Evolutionary conservation across 2,797 vertebrate species (phyloP), one percentile per base, ranked within the genome.

Genomic region (Meriones psammophilus): DNA sequence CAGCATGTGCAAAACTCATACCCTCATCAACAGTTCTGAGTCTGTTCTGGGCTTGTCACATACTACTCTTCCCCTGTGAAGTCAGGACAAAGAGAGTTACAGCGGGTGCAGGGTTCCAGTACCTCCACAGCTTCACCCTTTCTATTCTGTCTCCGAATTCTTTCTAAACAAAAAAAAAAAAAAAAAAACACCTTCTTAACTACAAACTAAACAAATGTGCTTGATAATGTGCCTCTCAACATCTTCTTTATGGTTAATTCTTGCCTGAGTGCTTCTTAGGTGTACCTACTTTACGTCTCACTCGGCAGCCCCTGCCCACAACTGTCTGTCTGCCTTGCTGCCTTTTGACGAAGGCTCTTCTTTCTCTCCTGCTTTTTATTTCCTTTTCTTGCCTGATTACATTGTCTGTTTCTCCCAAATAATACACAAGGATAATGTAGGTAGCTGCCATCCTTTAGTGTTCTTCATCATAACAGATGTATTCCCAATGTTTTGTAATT

Each of bases 311-410:
- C 30, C 78, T 39, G n/a, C 28, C 28, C 12, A 24, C 73, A 17
- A 20, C 15, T 3, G 28, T 33, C 30, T 42, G 50, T 9, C 2
- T 1, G 30, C 8, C 30, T 30, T 2, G 26, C 50, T 58, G 50
- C 46, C 46, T 90, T 83, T 89, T 54, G 8, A 42, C 14, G 6
- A 74, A 56, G 2, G 36, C 1, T 10, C 5, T 64, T 54, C n/a
- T 74, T 79, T 73, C 14, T 87, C 56, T 68, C 12, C 17, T 58
- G 36, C 4, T 8, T 94, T 36, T 92, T 76, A 76, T 96, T 90
- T 46, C 36, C 36, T 46, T 76, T 76, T 88, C 86, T 76, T 88
- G 69, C 36, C 87, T 76, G 26, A 60, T 96, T 76, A 50, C 58
- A n/a, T 89, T 77, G 87, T 42, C 56, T 46, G 12, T 1, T 17